Evolutionary conservation across 2,113 vertebrate species (phyloP), one percentile per base, ranked within the genome.

Genomic region (Larimichthys polyactis): DNA sequence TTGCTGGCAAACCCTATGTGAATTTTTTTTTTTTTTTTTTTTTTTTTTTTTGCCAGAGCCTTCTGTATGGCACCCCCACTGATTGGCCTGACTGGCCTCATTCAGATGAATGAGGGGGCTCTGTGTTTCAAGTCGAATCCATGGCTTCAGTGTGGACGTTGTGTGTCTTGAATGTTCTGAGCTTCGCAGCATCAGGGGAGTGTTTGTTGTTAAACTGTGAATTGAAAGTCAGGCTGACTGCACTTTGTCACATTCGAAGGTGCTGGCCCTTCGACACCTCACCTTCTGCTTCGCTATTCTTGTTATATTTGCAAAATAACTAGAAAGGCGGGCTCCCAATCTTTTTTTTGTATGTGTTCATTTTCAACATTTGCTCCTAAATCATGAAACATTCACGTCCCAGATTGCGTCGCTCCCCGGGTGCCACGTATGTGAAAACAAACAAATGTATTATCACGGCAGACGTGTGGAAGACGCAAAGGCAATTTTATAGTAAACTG

Each of bases 301-400:
- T 69, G 67, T 80, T 64, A 27, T 73, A 51, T 66, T 76, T 62
- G 75, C 43, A 74, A 71, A 81, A 74, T 85, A 84, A 79, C 48
- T 36, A 11, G 46, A 66, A 77, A 79, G 62, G 68, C 54, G 16
- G 46, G 19, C 64, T 62, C 46, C 36, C 71, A 40, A 54, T 77
- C 75, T 74, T 54, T 40, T 54, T 40, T 48, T 10, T 43, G 48
- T 73, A 54, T 16, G n/a, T 86, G 49, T 71, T 85, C 81, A 65
- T 81, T 66, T 78, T 69, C 57, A 79, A 87, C 85, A 57, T 90
- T 92, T 85, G 54, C 85, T 82, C 82, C 79, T 88, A 83, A 83
- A 80, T 62, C 79, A 90, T 91, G 85, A 90, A 93, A 92, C 75
- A 92, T 94, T 90, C 87, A 92, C 91, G 87, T 77, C 81, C 87